Conservation (phyloP, 2,797 vertebrate species). For the Ciconia nigra region DNA sequence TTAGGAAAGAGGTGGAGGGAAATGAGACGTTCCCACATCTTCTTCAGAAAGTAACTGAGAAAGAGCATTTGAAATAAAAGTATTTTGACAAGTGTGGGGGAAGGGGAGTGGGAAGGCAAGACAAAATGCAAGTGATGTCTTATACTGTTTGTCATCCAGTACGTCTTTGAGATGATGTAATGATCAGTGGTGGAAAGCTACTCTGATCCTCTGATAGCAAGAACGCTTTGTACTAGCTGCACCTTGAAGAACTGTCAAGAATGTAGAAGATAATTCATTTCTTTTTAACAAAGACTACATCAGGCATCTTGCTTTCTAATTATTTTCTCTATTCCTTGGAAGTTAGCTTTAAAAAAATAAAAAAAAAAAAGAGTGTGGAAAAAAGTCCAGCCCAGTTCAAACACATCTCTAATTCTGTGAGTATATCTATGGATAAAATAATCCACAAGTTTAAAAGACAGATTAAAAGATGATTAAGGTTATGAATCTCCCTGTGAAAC, state of each 20-base stretch:
- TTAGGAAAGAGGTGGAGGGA: background rate
- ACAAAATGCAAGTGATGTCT: background rate
- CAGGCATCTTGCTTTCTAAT: background rate
- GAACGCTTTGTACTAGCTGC: background rate
- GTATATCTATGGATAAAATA: background rate
- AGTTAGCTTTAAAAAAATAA: background rate
- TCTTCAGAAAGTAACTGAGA: background rate
- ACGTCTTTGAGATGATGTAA: background rate
- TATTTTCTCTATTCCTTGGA: background rate
- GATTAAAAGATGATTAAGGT: background rate
- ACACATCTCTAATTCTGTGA: background rate
- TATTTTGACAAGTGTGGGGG: background rate
- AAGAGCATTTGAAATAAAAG: background rate
- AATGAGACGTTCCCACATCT: background rate
- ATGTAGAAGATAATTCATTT: background rate
- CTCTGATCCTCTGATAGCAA: background rate
- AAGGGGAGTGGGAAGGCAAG: background rate
- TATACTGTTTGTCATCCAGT: background rate
- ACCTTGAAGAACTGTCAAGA: background rate
- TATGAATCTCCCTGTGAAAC: background rate
- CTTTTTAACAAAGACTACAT: background rate
- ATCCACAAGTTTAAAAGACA: background rate
- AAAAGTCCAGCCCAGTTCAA: background rate
- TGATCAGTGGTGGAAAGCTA: background rate
- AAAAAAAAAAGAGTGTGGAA: background rate